A percentile compares a stretch with the other conserved stretches of the same genome.
These are phyloP conservation scores for Capromys pilorides DNA, from an alignment of 2,797 vertebrate species.

Conservation along the genomic window DNA sequence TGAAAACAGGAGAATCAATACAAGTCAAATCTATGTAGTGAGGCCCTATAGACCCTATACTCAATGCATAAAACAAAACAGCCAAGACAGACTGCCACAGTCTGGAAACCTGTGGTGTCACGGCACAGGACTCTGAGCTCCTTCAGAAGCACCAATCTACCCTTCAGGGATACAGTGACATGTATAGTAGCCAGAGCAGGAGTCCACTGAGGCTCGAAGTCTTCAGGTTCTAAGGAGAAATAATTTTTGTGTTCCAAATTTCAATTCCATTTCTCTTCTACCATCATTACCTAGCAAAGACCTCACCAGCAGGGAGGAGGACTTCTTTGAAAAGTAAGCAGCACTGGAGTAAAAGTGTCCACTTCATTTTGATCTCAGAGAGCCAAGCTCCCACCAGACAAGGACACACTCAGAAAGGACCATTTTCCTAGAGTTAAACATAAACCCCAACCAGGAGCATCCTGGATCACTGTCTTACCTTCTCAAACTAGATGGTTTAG, in stretches of 20 bases:
- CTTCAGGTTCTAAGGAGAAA: neutral
- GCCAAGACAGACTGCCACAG: rapidly evolving
- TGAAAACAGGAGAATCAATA: no score
- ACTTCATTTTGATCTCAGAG: rapidly evolving
- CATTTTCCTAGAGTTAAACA: neutral
- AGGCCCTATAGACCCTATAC: no score
- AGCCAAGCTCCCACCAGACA: neutral
- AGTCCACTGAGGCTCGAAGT: neutral
- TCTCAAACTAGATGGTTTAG: neutral
- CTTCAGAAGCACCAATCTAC: rapidly evolving
- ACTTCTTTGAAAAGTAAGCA: neutral
- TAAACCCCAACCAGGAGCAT: neutral
- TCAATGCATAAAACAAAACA: no score
- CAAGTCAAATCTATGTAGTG: no score
- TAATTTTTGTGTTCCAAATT: neutral
- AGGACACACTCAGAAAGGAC: no score
- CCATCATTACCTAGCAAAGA: neutral
- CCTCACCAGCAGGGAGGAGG: neutral
- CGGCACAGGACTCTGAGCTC: neutral
- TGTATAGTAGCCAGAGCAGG: neutral
- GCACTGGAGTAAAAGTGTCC: neutral
- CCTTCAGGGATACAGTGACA: neutral
- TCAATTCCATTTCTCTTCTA: neutral
- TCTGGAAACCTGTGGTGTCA: rapidly evolving
- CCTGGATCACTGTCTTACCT: neutral